phyloP scores from a whole-genome alignment of 2,888 invertebrate genomes.

The Argyra leucocephala region DNA sequence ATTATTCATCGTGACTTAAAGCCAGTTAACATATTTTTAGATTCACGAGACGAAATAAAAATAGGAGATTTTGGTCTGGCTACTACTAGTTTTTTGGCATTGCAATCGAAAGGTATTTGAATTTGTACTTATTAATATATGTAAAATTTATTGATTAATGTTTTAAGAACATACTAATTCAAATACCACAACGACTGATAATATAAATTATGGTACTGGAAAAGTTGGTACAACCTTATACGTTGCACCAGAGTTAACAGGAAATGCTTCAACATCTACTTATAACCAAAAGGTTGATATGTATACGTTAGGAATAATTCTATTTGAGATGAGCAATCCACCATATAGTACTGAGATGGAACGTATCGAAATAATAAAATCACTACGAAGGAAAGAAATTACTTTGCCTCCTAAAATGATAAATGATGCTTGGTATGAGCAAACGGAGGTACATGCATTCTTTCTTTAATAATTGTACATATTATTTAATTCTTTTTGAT shows the following conservation, averaged over 20 bases:
- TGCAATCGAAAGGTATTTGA: slow-evolving; percentile 33
- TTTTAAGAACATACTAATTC: slow-evolving; percentile 23
- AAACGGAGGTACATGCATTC: slow-evolving; percentile 25
- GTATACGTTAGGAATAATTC: slow-evolving; percentile 79
- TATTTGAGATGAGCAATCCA: slow-evolving; percentile 93
- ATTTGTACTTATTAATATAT: neutral
- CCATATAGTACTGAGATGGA: slow-evolving; percentile 84
- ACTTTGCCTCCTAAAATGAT: slow-evolving; percentile 61
- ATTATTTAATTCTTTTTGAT: neutral
- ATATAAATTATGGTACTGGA: slow-evolving; percentile 48
- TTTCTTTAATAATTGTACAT: neutral
- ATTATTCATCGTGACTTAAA: slow-evolving; percentile 79
- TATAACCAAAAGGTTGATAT: slow-evolving; percentile 86
- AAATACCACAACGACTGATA: slow-evolving; percentile 28
- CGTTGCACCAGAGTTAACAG: slow-evolving; percentile 83
- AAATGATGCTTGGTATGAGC: slow-evolving; percentile 33
- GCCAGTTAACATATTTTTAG: slow-evolving; percentile 90
- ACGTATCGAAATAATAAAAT: slow-evolving; percentile 64
- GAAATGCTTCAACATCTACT: slow-evolving; percentile 57
- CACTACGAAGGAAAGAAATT: slow-evolving; percentile 60
- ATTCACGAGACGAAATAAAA: slow-evolving; percentile 85
- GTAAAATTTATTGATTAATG: neutral
- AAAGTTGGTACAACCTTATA: slow-evolving; percentile 92
- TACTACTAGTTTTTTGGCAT: slow-evolving; percentile 58
- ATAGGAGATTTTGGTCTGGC: slow-evolving; percentile 97